Evolutionary conservation across 2,888 invertebrate species (phyloP), one percentile per base, ranked within the genome.

Genomic region (Plebejus melissa): DNA sequence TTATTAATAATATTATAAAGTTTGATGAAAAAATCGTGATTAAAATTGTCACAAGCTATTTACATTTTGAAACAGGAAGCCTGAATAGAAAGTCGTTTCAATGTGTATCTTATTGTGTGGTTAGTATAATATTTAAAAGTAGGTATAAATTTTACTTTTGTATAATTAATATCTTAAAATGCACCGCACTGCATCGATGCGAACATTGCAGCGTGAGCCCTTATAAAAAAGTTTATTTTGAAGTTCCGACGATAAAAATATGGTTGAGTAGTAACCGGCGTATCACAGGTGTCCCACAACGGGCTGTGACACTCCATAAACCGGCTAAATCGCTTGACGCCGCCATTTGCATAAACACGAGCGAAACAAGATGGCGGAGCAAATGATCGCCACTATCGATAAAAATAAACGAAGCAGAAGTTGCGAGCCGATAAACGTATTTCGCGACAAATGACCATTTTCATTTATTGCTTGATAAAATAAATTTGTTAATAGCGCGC

Each of bases 361-460:
- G 70, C 78, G 77, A 78, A 77, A 79, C 78, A 77, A 79, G 77
- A 78, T 79, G 79, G 79, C 78, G 76, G 76, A 58, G 74, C 77
- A 79, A 78, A 78, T 78, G 79, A 80, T 76, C 74, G 46, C 74
- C 76, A 80, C 80, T 79, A 78, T 78, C 78, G 76, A 79, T 79
- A 80, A 81, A 80, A 79, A 78, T 75, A 78, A 80, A 80, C 79
- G 80, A 78, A 77, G 79, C 79, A 78, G 78, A 81, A 81, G 78
- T 77, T 79, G 77, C 75, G 74, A 57, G 77, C 71, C 77, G 78
- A 79, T 79, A 79, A 80, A 79, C 76, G 75, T 77, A 77, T 79
- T 77, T 78, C 75, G 78, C 77, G 69, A 77, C 69, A 74, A 78
- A 76, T 71, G 76, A 58, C 50, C 76, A 74, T 65, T 75, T 75